A percentile compares a stretch with the other conserved stretches of the same genome.
Conservation (phyloP, 2,888 invertebrate genomes). For the Chrysina gloriosa region DNA sequence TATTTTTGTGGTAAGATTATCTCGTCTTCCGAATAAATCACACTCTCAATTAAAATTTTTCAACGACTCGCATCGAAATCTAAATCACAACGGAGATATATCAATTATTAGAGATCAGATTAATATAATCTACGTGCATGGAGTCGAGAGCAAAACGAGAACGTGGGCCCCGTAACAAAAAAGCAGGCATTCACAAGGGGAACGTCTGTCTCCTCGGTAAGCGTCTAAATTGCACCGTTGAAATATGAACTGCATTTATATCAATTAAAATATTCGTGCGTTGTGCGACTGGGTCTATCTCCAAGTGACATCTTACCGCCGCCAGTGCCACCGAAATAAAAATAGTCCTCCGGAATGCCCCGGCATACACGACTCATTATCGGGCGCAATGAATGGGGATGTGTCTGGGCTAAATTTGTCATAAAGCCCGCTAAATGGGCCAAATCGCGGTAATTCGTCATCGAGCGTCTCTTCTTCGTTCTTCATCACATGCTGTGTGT, state of each 20-base stretch:
- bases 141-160: not conserved
- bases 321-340: slow-evolving; percentile 28
- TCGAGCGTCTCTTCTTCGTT: not conserved
- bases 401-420: slow-evolving; percentile 58
- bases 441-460: slow-evolving; percentile 26
- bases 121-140: not conserved
- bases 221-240: slow-evolving; percentile 19
- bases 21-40: not conserved
- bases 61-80: slow-evolving; percentile 5
- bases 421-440: slow-evolving; percentile 54
- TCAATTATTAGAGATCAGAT: not conserved
- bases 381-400: slow-evolving; percentile 53
- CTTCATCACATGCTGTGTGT: not conserved
- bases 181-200: not conserved
- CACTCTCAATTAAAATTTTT: slow-evolving; percentile 16
- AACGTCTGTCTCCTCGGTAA: not conserved
- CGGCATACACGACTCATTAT: slow-evolving; percentile 48
- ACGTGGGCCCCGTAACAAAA: too few species aligned
- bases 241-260: slow-evolving; percentile 36
- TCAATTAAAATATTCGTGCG: slow-evolving; percentile 33
- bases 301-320: slow-evolving; percentile 22
- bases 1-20: too few species aligned
- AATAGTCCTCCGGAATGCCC: slow-evolving; percentile 30
- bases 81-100: not conserved
- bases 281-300: slow-evolving; percentile 23